Percentiles rank a stretch among this genome's conserved stretches.
Evolutionary conservation across 2,113 vertebrate genomes (phyloP).

Genomic region (Hemiscyllium ocellatum): DNA sequence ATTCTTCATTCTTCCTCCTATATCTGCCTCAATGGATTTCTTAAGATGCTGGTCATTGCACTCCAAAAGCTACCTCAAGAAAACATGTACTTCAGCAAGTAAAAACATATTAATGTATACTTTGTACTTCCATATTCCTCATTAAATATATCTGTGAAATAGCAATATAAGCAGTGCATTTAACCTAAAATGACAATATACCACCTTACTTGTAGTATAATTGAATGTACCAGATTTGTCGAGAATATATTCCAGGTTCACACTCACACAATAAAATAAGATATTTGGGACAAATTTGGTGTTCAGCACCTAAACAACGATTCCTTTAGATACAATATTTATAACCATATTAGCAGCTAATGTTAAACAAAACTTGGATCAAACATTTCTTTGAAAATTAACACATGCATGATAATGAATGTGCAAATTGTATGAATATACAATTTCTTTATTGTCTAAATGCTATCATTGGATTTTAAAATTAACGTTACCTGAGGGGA

Average conservation of each 20-base stretch:
- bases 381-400: neutral
- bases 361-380: neutral
- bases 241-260: neutral
- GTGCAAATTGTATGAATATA: neutral
- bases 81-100: neutral
- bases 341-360: neutral
- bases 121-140: neutral
- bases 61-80: neutral
- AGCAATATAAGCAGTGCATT: neutral
- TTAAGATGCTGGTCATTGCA: neutral
- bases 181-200: neutral
- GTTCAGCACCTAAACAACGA: neutral
- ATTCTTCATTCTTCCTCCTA: neutral
- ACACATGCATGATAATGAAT: neutral
- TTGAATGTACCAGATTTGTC: neutral
- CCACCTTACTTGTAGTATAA: neutral
- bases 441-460: neutral
- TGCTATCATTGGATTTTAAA: neutral
- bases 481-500: conserved; percentile 21
- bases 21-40: neutral
- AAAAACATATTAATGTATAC: neutral
- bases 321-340: neutral
- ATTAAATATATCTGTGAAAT: neutral
- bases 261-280: neutral
- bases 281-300: neutral